Conservation (phyloP, 2,888 invertebrate genomes). For the Mythimna lalbum region DNA sequence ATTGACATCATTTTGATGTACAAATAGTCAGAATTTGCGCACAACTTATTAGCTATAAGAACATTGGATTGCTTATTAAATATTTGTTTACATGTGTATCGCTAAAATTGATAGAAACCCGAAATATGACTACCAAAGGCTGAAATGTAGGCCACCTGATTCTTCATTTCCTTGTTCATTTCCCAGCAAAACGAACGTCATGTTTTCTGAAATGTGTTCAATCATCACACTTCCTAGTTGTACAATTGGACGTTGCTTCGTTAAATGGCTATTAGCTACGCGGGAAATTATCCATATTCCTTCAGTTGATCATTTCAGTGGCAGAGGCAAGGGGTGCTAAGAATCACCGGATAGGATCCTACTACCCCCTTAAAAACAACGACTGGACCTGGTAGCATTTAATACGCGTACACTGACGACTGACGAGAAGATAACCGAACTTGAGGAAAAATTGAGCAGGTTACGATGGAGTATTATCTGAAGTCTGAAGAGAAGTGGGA, state of each 20-base stretch:
- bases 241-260: not conserved
- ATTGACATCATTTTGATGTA: too few species aligned
- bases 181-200: not conserved
- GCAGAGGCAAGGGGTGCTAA: too few species aligned
- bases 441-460: too few species aligned
- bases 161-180: constrained; percentile 2
- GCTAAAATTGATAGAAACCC: not conserved
- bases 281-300: too few species aligned
- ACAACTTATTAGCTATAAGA: not conserved
- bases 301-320: too few species aligned
- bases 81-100: not conserved
- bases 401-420: too few species aligned
- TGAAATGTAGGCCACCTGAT: not conserved
- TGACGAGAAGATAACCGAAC: too few species aligned
- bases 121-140: not conserved
- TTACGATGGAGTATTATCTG: too few species aligned
- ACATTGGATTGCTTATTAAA: not conserved
- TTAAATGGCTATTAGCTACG: not conserved
- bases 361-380: too few species aligned
- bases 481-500: too few species aligned
- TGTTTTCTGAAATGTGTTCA: not conserved
- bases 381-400: too few species aligned
- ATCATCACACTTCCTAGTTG: not conserved
- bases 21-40: not conserved
- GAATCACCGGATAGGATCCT: too few species aligned